These are phyloP conservation scores for Sarcophaga variegata DNA, from an alignment of 2,888 invertebrate genomes.

Conservation along the genomic window DNA sequence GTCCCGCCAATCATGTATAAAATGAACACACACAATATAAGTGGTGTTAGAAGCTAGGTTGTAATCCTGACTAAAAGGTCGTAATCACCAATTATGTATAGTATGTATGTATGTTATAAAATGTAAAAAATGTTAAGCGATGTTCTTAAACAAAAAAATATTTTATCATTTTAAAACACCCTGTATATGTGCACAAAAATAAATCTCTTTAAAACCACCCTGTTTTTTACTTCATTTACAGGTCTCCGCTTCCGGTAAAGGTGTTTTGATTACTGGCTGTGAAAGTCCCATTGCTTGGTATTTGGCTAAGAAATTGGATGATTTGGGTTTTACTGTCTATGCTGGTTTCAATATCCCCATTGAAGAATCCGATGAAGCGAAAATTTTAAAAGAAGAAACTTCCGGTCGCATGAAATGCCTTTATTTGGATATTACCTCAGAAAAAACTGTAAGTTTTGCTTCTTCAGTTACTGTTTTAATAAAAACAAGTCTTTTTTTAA, in stretches of 20 bases:
- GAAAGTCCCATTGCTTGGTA: conserved; percentile 83
- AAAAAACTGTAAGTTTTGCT: conserved; percentile 84
- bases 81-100: too few relatives aligned
- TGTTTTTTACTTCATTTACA: conserved; percentile 78
- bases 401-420: conserved; percentile 89
- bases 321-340: conserved; percentile 93
- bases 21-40: too few relatives aligned
- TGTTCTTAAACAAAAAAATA: too few relatives aligned
- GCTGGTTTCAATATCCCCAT: conserved; percentile 88
- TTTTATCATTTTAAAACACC: too few relatives aligned
- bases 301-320: conserved; percentile 90
- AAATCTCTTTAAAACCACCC: not conserved
- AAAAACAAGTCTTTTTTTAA: conserved; percentile 44
- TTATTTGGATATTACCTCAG: conserved; percentile 91
- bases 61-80: too few relatives aligned
- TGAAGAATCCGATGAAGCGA: conserved; percentile 86
- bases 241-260: conserved; percentile 92
- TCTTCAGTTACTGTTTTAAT: not conserved
- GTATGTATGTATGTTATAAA: too few relatives aligned
- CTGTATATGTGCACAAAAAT: not conserved
- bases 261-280: conserved; percentile 92
- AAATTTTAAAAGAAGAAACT: conserved; percentile 89
- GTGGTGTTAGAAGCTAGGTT: too few relatives aligned
- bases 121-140: too few relatives aligned
- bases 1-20: too few relatives aligned